Evolutionary conservation across 2,888 invertebrate species (phyloP), one percentile per base, ranked within the genome.

Genomic region (Lasioglossum malachurum): DNA sequence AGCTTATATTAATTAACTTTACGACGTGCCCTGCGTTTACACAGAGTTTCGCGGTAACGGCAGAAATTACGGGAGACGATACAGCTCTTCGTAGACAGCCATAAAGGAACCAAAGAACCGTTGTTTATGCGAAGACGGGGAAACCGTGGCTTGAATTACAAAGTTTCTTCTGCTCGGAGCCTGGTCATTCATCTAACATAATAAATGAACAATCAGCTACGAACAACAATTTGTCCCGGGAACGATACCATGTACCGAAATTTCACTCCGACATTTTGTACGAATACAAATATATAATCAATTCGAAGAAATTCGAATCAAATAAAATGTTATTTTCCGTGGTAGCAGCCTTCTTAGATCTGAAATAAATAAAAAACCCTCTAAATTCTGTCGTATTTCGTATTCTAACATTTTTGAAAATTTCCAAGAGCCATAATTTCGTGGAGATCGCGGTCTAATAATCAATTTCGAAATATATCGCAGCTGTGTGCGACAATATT

Each of bases 1-100:
- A 74, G 78, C 73, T 82, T 81, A 76, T 82, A 84, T 84, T 87
- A 84, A 87, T 87, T 84, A 87, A 82, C 78, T 82, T 87, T 82
- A 82, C 69, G 44, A 77, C 19, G 78, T 53, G 75, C 73, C 78
- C 23, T 14, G 73, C 73, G 19, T 44, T 78, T 53, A 67, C 46
- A 38, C 75, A 72, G 31, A 71, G 71, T 71, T 81, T 8, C 35
- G n/a, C 38, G 27, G 64, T 53, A 4, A 60, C 69, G 4, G 73
- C 69, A 60, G 71, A 74, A 80, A 83, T 83, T 80, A 49, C 75
- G 35, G 5, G 4, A 19, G 35, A 31, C 53, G 19, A 57, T 78
- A 69, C 41, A 41, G 69, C 53, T 46, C 38, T 35, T 60, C 16
- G 60, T 35, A 44, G 31, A 53, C 14, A 31, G n/a, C 23, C 46